Conservation (phyloP, 2,888 invertebrate genomes). For the Yponomeuta evonymella region DNA sequence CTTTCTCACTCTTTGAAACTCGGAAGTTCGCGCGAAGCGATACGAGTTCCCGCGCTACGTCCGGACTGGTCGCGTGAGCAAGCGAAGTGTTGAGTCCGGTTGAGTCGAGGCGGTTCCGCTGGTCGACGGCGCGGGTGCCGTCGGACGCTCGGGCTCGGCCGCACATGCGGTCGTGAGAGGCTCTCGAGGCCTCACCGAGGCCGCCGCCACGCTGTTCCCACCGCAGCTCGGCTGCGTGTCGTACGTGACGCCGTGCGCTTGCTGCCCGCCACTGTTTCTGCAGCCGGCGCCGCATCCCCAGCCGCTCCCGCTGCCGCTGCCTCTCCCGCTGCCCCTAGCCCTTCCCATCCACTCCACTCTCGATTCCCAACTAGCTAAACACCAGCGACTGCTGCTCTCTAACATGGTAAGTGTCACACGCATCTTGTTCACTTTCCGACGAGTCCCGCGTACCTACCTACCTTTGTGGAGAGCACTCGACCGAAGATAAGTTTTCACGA, state of each 20-base stretch:
- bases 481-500: constrained; percentile 43
- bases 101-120: constrained; percentile 8
- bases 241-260: constrained; percentile 73
- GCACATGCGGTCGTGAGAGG: constrained; percentile 72
- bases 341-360: constrained; percentile 64
- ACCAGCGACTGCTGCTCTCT: constrained; percentile 73
- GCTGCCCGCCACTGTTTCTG: constrained; percentile 69
- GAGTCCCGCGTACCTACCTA: constrained; percentile 40
- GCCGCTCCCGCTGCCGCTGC: constrained; percentile 61
- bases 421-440: constrained; percentile 16
- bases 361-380: constrained; percentile 70
- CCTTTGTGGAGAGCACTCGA: constrained; percentile 31
- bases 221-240: constrained; percentile 75
- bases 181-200: constrained; percentile 70
- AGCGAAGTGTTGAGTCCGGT: constrained; percentile 7
- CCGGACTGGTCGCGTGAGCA: constrained; percentile 32
- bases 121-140: constrained; percentile 60
- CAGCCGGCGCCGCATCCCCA: constrained; percentile 64
- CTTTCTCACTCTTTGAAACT: constrained; percentile 18
- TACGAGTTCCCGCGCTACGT: constrained; percentile 18
- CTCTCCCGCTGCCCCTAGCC: constrained; percentile 66
- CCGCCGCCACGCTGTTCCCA: constrained; percentile 76
- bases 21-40: constrained; percentile 22
- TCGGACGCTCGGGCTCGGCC: constrained; percentile 61
- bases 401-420: constrained; percentile 64